These are phyloP conservation scores for Clanis bilineata DNA, from an alignment of 2,888 invertebrate genomes.

Conservation along the genomic window DNA sequence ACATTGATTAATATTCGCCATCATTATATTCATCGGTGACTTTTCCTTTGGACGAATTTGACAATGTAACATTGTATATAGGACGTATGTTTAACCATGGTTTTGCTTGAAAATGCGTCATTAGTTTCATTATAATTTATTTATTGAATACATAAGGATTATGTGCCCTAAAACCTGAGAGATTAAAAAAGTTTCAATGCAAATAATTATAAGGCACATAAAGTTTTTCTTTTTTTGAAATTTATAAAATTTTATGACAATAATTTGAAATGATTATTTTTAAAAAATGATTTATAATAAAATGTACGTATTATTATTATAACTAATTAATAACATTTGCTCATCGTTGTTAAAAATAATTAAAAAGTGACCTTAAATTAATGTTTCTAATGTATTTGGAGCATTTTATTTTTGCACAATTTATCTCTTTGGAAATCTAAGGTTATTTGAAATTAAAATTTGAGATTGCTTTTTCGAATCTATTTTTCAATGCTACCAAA, in stretches of 20 bases:
- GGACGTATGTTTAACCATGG: constrained; percentile 32
- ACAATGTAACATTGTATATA: constrained; percentile 52
- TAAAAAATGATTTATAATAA: constrained; percentile 28
- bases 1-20: too few species aligned
- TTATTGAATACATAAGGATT: constrained; percentile 4
- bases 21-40: constrained; percentile 13
- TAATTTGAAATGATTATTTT: constrained; percentile 27
- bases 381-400: not conserved
- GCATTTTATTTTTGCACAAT: constrained; percentile 4
- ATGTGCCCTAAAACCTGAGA: not conserved
- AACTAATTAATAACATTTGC: constrained; percentile 39
- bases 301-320: too few species aligned
- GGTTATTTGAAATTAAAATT: not conserved
- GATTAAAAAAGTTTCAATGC: not conserved
- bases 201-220: not conserved
- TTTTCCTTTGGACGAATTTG: constrained; percentile 36
- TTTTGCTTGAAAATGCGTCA: constrained; percentile 20
- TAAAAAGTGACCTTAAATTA: constrained; percentile 50
- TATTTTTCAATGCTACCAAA: not conserved
- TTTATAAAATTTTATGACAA: constrained; percentile 27
- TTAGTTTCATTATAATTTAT: constrained; percentile 20
- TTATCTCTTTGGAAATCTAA: not conserved
- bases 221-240: not conserved
- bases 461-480: not conserved
- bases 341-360: constrained; percentile 37